phyloP scores from a whole-genome alignment of 2,797 vertebrate species.

The Valencia hispanica region DNA sequence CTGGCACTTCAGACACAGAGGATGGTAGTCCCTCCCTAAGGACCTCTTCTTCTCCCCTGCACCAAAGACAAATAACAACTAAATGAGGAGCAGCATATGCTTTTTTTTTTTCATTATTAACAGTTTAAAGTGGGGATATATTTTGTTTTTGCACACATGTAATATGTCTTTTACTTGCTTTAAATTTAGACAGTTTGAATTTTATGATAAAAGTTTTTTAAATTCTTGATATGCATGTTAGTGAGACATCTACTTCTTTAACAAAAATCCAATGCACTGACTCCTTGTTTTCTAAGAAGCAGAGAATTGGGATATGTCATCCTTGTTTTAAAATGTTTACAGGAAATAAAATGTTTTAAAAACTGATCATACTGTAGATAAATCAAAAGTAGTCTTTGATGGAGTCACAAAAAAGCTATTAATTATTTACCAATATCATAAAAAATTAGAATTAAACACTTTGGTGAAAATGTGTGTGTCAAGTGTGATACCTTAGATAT shows the following conservation, averaged over 20 bases:
- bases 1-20: conserved; percentile 86
- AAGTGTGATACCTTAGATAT: background rate
- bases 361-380: background rate
- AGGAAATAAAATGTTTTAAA: background rate
- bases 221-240: background rate
- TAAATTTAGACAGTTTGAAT: background rate
- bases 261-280: too few relatives aligned
- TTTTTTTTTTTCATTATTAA: background rate
- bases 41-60: conserved; percentile 85
- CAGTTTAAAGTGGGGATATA: background rate
- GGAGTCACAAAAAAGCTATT: background rate
- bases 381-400: background rate
- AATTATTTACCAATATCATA: too few relatives aligned
- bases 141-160: background rate
- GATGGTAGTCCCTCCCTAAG: conserved; percentile 86
- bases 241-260: background rate
- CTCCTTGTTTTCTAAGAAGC: background rate
- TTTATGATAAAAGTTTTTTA: background rate
- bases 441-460: background rate
- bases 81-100: background rate
- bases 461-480: background rate
- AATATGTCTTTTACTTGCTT: background rate
- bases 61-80: conserved; percentile 24
- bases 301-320: background rate
- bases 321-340: background rate